Percentiles rank a stretch among this genome's conserved stretches.
phyloP scores from a whole-genome alignment of 1,140 invertebrate species.

The Hylaeus volcanicus region DNA sequence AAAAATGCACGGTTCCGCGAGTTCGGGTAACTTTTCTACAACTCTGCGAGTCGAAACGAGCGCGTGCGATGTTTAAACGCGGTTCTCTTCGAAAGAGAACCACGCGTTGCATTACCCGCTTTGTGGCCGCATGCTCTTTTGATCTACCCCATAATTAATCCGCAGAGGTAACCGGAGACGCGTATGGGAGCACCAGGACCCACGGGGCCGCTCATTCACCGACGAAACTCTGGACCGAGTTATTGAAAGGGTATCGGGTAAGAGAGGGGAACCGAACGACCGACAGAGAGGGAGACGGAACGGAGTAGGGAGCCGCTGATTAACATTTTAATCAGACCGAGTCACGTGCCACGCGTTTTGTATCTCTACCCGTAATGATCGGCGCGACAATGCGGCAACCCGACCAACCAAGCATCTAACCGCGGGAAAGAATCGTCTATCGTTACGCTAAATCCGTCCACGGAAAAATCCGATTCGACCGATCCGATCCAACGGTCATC shows the following conservation, averaged over 20 bases:
- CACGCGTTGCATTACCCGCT: conserved; percentile 76
- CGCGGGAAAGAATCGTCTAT: background rate
- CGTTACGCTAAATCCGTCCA: background rate
- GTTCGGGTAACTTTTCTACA: background rate
- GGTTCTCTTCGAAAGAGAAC: conserved; percentile 61
- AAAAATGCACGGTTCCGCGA: no score
- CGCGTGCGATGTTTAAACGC: conserved; percentile 37
- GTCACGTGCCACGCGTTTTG: conserved; percentile 73
- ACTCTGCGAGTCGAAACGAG: background rate
- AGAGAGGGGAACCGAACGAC: conserved; percentile 38
- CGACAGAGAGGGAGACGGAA: conserved; percentile 29
- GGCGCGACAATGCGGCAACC: conserved; percentile 40
- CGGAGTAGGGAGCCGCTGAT: conserved; percentile 66
- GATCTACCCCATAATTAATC: conserved; percentile 80
- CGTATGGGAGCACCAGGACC: conserved; percentile 74
- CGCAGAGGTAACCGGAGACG: conserved; percentile 79
- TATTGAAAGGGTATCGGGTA: conserved; percentile 79
- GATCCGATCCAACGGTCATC: background rate
- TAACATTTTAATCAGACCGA: conserved; percentile 78
- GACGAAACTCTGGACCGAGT: conserved; percentile 69
- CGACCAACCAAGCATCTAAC: conserved; percentile 9
- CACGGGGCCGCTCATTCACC: conserved; percentile 71
- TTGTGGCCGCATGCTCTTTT: conserved; percentile 78
- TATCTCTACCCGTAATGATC: conserved; percentile 65
- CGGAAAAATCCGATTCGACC: background rate